These are phyloP conservation scores for Panagrolaimus sp. DNA, from an alignment of 1,140 invertebrate species.

Conservation along the genomic window DNA sequence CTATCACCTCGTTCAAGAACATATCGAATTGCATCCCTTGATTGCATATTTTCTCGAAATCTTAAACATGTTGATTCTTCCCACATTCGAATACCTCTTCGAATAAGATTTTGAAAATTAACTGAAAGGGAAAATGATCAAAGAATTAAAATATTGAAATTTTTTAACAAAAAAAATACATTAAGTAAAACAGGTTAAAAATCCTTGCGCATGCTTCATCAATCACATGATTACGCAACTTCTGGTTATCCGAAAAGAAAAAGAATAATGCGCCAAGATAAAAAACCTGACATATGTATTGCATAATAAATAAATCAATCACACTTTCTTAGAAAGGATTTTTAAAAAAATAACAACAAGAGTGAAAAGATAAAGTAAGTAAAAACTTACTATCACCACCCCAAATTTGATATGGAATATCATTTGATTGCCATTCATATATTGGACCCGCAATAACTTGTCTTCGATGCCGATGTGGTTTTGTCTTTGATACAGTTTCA, in stretches of 20 bases:
- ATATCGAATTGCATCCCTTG: conserved; percentile 53
- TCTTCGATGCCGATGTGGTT: conserved; percentile 35
- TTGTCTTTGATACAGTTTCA: conserved; percentile 51
- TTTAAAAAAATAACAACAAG: conserved; percentile 15
- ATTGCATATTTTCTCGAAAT: conserved; percentile 54
- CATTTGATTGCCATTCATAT: conserved; percentile 52
- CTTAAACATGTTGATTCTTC: conserved; percentile 55
- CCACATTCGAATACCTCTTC: conserved; percentile 58
- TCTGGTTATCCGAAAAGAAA: conserved; percentile 19
- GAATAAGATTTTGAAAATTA: conserved; percentile 56
- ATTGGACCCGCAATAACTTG: conserved; percentile 57
- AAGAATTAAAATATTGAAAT: background rate
- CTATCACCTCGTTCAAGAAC: conserved; percentile 54
- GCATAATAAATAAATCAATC: background rate
- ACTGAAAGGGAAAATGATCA: conserved; percentile 40
- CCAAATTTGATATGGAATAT: conserved; percentile 58
- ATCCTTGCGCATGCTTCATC: conserved; percentile 18
- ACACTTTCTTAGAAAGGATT: conserved; percentile 9
- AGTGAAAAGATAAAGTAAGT: conserved; percentile 12
- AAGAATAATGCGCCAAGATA: conserved; percentile 13
- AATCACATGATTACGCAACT: conserved; percentile 17
- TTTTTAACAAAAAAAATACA: background rate
- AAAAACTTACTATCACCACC: conserved; percentile 54
- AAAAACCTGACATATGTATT: background rate
- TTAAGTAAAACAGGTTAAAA: conserved; percentile 13